Evolutionary conservation across 2,888 invertebrate species (phyloP), one percentile per base, ranked within the genome.

Genomic region (Brachylomia viminalis): DNA sequence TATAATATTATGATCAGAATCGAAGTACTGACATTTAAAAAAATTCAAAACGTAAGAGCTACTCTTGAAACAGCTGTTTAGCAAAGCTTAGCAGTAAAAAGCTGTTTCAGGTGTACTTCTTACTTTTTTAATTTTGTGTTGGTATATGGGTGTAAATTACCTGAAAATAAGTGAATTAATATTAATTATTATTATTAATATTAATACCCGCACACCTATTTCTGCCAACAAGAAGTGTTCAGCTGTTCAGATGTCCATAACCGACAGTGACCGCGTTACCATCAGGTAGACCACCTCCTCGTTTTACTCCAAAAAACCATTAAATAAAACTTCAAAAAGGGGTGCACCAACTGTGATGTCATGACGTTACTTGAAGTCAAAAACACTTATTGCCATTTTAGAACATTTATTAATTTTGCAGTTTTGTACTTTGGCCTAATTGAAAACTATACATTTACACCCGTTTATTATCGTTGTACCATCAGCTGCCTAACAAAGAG

Each of bases 401-500:
- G 23, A 59, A 20, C 20, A 3, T 15, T 38, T 8, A 70, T 67
- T 49, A 1, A 27, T 27, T 47, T 10, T 56, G 27, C 5, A 66
- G 23, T 54, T 68, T 45, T 49, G 17, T 47, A 52, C 38, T 81
- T 52, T 70, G 47, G 30, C 30, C 17, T 56, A 73, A 72, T 81
- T 82, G 38, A 59, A 62, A 76, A 71, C 49, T 67, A 77, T 72
- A 72, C 62, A 69, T 82, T 49, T 72, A 38, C 42, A 20, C 23
- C 33, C 38, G 33, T 15, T 47, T 56, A 52, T 69, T 81, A 81
- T 77, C 82, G 64, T 71, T 64, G 54, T 56, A 42, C 30, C 42
- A 74, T 74, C 65, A 49, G 64, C 49, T 49, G 2, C 38, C 13
- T 65, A 68, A 85, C 68, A 85, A 85, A 82, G 45, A 47, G 20